Percentiles rank a stretch among this genome's conserved stretches.
These are phyloP conservation scores for Eulemur albifrons DNA, from an alignment of 2,797 vertebrate species.

Conservation along the genomic window DNA sequence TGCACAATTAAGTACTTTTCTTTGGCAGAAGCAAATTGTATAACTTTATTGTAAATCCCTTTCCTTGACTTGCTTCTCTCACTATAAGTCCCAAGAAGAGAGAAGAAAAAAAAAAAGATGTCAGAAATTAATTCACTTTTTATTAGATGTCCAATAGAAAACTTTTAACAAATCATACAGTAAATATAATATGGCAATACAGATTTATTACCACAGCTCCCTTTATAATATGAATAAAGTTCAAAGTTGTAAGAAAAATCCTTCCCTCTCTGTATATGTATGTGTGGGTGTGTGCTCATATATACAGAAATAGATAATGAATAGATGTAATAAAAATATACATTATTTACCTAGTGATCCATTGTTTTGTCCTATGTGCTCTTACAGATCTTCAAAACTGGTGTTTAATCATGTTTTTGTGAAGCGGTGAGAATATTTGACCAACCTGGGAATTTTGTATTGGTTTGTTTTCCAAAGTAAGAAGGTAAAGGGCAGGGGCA, in stretches of 20 bases:
- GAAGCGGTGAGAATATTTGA: background rate
- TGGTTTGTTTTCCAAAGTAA: conserved; percentile 19
- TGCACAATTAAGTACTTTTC: background rate
- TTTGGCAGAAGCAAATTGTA: background rate
- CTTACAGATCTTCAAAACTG: conserved; percentile 9
- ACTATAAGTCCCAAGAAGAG: background rate
- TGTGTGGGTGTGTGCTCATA: background rate
- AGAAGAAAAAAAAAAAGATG: conserved; percentile 11
- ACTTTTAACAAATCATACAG: background rate
- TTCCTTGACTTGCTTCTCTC: background rate
- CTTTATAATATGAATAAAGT: background rate
- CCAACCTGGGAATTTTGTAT: background rate
- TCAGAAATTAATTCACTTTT: conserved; percentile 15
- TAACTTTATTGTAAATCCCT: background rate
- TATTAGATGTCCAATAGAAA: background rate
- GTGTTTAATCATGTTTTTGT: background rate
- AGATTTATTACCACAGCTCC: background rate
- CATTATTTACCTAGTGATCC: background rate
- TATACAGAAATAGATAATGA: background rate
- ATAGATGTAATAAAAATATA: background rate
- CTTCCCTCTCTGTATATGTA: background rate
- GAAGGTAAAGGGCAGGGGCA: background rate
- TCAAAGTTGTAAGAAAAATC: background rate
- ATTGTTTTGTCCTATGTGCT: background rate
- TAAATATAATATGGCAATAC: background rate